Evolutionary conservation across 2,113 vertebrate genomes (phyloP), one percentile per base, ranked within the genome.

Genomic region (Ptilorrhoa leucosticta): DNA sequence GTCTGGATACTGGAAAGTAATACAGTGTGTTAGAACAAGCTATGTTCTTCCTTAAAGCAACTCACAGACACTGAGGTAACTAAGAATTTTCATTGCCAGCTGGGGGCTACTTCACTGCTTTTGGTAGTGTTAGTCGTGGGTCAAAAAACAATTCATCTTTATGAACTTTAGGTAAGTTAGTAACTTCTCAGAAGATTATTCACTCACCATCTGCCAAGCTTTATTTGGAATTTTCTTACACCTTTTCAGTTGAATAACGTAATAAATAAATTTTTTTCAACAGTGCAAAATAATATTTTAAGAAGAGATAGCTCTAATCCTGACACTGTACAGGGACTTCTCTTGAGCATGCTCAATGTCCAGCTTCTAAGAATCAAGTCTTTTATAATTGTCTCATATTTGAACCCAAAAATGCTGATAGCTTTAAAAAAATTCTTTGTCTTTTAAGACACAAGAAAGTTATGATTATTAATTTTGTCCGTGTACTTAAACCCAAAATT

Each of bases 291-390:
- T 33, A 4, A 21, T 47, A 47, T 63, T 89, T 73, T 61, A 54
- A 73, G 35, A 71, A 61, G 11, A 37, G 13, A 15, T 9, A 50
- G 8, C 11, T 68, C 53, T 61, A 82, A 39, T 18, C 19, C 7
- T 65, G 24, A 20, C 53, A 79, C 10, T 26, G 4, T 33, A 27
- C 9, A 53, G 8, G 8, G 7, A 21, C 11, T 65, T 6, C 3
- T 3, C 22, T 71, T 0, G 1, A 56, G 18, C 2, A 1, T 37
- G 24, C 7, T 83, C 4, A 22, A 6, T 37, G 20, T 30, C 2
- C 40, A 73, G 13, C 6, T 57, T 73, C 68, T 65, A 58, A 90
- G 23, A 93, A 77, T 26, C 11, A 50, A 57, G 1, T 26, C 3
- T 53, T 73, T 90, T 79, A 20, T 57, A 4, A 22, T 56, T 39